phyloP scores from a whole-genome alignment of 2,888 invertebrate genomes.

The Taphrorychus bicolor region DNA sequence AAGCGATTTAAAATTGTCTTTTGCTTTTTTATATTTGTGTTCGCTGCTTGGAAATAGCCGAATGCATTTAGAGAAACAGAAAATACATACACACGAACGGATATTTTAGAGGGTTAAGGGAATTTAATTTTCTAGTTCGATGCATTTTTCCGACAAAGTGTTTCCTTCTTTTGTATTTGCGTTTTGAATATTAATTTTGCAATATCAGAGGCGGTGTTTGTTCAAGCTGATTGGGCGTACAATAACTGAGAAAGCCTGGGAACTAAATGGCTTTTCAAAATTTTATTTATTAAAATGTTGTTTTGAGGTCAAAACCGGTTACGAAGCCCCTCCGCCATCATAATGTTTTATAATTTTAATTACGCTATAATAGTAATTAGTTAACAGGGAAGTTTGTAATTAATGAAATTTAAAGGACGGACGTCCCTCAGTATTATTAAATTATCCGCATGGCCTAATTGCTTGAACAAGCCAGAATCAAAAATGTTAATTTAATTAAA shows the following conservation, averaged over 20 bases:
- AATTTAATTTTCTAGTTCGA: constrained; percentile 7
- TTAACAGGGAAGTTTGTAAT: not conserved
- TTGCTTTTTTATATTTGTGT: constrained; percentile 3
- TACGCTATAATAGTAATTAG: not conserved
- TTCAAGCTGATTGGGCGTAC: too few relatives aligned
- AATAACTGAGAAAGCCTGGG: too few relatives aligned
- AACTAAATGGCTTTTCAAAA: too few relatives aligned
- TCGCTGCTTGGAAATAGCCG: constrained; percentile 5
- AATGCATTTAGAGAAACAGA: constrained; percentile 11
- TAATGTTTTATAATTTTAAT: not conserved
- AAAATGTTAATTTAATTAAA: constrained; percentile 13
- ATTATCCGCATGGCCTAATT: not conserved
- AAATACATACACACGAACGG: constrained; percentile 11
- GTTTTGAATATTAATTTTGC: too few relatives aligned
- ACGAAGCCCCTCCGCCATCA: too few relatives aligned
- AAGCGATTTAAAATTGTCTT: constrained; percentile 13
- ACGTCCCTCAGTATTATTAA: not conserved
- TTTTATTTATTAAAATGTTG: too few relatives aligned
- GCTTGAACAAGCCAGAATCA: not conserved
- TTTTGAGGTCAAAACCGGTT: too few relatives aligned
- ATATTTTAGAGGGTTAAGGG: constrained; percentile 3
- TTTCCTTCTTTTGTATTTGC: not conserved
- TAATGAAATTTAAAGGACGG: not conserved
- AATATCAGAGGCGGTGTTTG: too few relatives aligned
- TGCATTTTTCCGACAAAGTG: constrained; percentile 1